Conservation (phyloP, 2,113 vertebrate species). For the Halichoerus grypus region DNA sequence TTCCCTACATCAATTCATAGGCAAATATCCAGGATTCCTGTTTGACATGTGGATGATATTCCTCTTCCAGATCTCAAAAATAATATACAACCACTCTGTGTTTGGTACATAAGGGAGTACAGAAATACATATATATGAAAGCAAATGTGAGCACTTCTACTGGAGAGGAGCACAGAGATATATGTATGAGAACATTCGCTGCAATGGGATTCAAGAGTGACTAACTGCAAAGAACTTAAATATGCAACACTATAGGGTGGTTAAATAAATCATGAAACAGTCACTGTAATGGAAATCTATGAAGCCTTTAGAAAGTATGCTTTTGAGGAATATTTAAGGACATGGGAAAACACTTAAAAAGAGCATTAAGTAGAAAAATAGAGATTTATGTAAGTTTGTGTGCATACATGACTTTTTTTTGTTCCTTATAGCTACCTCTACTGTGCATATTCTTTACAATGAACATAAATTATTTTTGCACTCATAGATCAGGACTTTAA, state of each 20-base stretch:
- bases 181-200: neutral
- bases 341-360: slow-evolving; percentile 51
- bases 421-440: neutral
- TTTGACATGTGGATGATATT: neutral
- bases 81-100: neutral
- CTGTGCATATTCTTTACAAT: neutral
- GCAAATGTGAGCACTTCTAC: neutral
- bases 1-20: neutral
- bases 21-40: neutral
- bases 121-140: neutral
- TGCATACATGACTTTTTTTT: slow-evolving; percentile 39
- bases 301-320: slow-evolving; percentile 38
- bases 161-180: neutral
- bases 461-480: slow-evolving; percentile 56
- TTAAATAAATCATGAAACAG: slow-evolving; percentile 33
- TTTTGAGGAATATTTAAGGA: slow-evolving; percentile 57
- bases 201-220: neutral
- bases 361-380: slow-evolving; percentile 51
- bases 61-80: neutral
- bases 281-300: neutral
- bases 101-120: neutral
- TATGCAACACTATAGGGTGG: neutral
- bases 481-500: slow-evolving; percentile 41
- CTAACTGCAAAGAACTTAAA: neutral
- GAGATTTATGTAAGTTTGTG: slow-evolving; percentile 30